phyloP scores from a whole-genome alignment of 2,888 invertebrate species.

The Mystacides longicornis region DNA sequence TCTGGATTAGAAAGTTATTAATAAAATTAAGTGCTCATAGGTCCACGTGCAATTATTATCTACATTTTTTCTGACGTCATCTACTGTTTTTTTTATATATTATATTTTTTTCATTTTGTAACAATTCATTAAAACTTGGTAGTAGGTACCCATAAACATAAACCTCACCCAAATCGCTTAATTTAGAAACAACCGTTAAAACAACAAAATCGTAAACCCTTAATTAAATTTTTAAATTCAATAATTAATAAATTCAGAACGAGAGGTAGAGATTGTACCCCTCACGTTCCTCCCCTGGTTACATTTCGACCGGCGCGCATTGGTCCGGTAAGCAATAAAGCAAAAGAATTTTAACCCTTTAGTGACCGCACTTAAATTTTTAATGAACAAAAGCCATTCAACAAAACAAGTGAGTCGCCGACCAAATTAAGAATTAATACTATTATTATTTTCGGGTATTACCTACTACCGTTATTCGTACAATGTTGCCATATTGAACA shows the following conservation, averaged over 20 bases:
- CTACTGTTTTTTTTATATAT: no score
- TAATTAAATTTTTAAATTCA: neutral
- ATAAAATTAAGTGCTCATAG: no score
- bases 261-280: no score
- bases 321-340: neutral
- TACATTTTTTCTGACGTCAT: no score
- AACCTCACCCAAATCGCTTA: no score
- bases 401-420: neutral
- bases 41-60: no score
- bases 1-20: no score
- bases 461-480: neutral
- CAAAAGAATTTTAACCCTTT: neutral
- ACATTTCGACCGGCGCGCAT: neutral
- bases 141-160: no score
- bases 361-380: conserved; percentile 2
- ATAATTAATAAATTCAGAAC: neutral
- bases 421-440: neutral
- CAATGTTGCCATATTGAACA: neutral
- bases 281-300: no score
- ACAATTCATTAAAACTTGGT: no score
- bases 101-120: no score
- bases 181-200: no score
- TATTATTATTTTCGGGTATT: neutral
- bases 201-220: neutral
- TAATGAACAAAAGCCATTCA: neutral